Conservation (phyloP, 2,888 invertebrate genomes). For the Drosophila differens region DNA sequence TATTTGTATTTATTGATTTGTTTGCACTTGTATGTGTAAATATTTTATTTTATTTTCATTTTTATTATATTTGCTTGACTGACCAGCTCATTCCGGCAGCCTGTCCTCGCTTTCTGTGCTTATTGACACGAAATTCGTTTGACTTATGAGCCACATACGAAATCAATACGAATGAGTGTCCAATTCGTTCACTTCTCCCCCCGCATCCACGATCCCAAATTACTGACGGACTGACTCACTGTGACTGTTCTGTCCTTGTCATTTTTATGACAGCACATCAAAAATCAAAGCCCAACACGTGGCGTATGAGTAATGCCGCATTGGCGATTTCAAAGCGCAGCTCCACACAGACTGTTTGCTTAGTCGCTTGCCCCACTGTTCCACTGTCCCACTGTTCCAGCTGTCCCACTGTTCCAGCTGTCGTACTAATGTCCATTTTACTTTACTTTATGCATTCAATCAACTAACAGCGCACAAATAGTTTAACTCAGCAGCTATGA, state of each 20-base stretch:
- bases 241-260: constrained; percentile 13
- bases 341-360: constrained; percentile 14
- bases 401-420: constrained; percentile 1
- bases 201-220: background rate
- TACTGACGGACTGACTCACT: background rate
- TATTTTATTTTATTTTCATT: constrained; percentile 76
- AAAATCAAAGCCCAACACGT: constrained; percentile 62
- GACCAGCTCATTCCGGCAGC: constrained; percentile 8
- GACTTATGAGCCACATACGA: constrained; percentile 56
- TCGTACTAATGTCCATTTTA: constrained; percentile 19
- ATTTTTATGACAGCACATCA: constrained; percentile 64
- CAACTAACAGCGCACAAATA: constrained; percentile 60
- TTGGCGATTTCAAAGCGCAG: constrained; percentile 42
- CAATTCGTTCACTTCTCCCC: constrained; percentile 21
- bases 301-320: constrained; percentile 67
- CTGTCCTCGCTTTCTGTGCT: constrained; percentile 24
- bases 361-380: constrained; percentile 6
- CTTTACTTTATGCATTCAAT: constrained; percentile 63
- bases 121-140: constrained; percentile 55
- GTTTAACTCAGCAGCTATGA: constrained; percentile 34
- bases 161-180: constrained; percentile 52
- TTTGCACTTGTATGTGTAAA: constrained; percentile 71
- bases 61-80: constrained; percentile 70
- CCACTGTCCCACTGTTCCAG: background rate
- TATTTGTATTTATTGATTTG: constrained; percentile 74